Percentiles rank a stretch among this genome's conserved stretches.
Evolutionary conservation across 2,113 vertebrate genomes (phyloP).

Genomic region (Spea bombifrons): DNA sequence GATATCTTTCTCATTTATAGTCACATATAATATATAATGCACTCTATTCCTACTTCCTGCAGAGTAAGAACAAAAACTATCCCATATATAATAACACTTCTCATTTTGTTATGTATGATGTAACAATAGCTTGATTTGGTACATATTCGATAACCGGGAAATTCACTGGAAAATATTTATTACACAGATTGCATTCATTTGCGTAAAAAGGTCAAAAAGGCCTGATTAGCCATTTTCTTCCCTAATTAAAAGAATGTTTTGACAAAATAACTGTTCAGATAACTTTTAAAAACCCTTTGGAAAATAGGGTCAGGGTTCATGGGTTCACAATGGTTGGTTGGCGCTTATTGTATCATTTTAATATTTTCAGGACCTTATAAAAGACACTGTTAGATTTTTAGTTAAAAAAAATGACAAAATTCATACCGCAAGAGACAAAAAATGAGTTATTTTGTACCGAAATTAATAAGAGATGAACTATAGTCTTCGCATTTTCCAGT

Average conservation of each 20-base stretch:
- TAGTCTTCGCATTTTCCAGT: background rate
- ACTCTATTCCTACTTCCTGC: too few relatives aligned
- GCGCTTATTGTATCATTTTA: conserved; percentile 31
- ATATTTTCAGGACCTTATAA: conserved; percentile 3
- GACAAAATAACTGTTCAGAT: conserved; percentile 43
- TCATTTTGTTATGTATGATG: too few relatives aligned
- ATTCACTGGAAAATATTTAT: conserved; percentile 11
- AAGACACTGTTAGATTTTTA: conserved; percentile 24
- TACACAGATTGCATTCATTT: background rate
- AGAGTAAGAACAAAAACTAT: too few relatives aligned
- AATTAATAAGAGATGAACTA: conserved; percentile 41
- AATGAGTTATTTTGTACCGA: conserved; percentile 30
- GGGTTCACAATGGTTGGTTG: conserved; percentile 16
- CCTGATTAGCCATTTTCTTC: conserved; percentile 15
- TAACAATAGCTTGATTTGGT: too few relatives aligned
- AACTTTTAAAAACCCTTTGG: conserved; percentile 13
- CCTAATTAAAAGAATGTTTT: conserved; percentile 38
- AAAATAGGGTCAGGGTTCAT: conserved; percentile 33
- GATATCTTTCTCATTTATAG: too few relatives aligned
- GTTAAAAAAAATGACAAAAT: conserved; percentile 6
- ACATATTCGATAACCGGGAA: too few relatives aligned
- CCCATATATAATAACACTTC: too few relatives aligned
- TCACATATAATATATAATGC: too few relatives aligned
- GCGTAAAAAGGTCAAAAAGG: background rate
- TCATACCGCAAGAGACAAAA: conserved; percentile 15